Evolutionary conservation across 2,113 vertebrate species (phyloP).

Genomic region (Thamnaconus septentrionalis): DNA sequence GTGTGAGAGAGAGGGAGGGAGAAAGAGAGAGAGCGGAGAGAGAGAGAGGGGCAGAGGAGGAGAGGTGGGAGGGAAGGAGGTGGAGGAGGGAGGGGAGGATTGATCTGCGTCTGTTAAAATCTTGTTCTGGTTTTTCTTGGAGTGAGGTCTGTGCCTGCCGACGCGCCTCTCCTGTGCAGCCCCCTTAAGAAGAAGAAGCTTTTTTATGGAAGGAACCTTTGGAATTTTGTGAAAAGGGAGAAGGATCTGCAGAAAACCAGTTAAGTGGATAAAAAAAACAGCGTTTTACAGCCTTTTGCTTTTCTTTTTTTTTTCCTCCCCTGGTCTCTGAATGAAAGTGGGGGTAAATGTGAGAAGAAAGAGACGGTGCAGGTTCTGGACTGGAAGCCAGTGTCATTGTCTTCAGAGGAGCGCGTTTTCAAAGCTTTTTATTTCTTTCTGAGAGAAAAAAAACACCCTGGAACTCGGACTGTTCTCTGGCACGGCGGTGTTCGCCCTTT

Average conservation of each 20-base stretch:
- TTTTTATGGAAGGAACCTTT: slow-evolving; percentile 63
- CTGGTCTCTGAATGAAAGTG: slow-evolving; percentile 63
- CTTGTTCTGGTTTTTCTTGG: slow-evolving; percentile 79
- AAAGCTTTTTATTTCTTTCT: slow-evolving; percentile 47
- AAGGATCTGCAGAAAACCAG: slow-evolving; percentile 50
- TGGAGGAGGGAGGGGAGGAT: slow-evolving; percentile 68
- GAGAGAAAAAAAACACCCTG: too few relatives aligned
- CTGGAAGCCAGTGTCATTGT: slow-evolving; percentile 57
- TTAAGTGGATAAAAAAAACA: slow-evolving; percentile 64
- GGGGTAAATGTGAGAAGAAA: slow-evolving; percentile 25
- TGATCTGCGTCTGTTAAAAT: slow-evolving; percentile 81
- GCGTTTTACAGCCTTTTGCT: slow-evolving; percentile 21
- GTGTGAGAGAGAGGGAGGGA: too few relatives aligned
- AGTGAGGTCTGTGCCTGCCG: slow-evolving; percentile 77
- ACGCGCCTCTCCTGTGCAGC: slow-evolving; percentile 73
- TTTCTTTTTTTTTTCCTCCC: slow-evolving; percentile 53
- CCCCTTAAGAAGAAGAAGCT: slow-evolving; percentile 52
- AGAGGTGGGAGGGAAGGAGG: slow-evolving; percentile 34
- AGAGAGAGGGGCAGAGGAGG: not conserved
- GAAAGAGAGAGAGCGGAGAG: slow-evolving; percentile 24
- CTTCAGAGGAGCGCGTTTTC: slow-evolving; percentile 65
- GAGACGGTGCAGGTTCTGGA: slow-evolving; percentile 56
- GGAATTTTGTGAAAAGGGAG: slow-evolving; percentile 49
- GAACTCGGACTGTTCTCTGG: slow-evolving; percentile 19
- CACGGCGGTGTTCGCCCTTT: slow-evolving; percentile 38